Percentiles rank a stretch among this genome's conserved stretches.
Evolutionary conservation across 1,140 invertebrate genomes (phyloP).

Genomic region (Tachypleus tridentatus): DNA sequence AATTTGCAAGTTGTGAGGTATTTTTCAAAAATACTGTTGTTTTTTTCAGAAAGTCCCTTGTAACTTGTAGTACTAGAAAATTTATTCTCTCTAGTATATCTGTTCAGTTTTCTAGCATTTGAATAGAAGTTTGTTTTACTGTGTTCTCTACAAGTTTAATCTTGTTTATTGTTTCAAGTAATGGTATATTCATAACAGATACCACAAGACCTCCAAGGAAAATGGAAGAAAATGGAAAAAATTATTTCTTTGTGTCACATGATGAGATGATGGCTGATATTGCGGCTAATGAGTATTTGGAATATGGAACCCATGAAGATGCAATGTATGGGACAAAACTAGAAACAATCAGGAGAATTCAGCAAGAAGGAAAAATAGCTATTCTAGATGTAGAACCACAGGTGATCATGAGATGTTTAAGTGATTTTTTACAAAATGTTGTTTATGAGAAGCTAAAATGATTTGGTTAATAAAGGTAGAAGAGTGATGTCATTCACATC

Average conservation of each 20-base stretch:
- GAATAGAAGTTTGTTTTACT: too few relatives aligned
- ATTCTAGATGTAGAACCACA: constrained; percentile 97
- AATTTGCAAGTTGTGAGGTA: too few relatives aligned
- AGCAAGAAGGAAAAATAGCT: constrained; percentile 87
- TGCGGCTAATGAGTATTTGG: constrained; percentile 94
- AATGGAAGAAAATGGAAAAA: constrained; percentile 95
- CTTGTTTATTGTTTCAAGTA: background rate
- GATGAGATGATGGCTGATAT: constrained; percentile 99
- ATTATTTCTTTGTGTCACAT: constrained; percentile 99
- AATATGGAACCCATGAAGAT: constrained; percentile 98
- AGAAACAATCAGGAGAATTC: constrained; percentile 94
- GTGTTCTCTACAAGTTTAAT: background rate
- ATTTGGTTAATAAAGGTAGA: too few relatives aligned
- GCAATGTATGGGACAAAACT: constrained; percentile 99
- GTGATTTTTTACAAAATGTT: too few relatives aligned
- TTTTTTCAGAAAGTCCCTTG: too few relatives aligned
- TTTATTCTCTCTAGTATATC: too few relatives aligned
- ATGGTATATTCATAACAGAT: constrained; percentile 49
- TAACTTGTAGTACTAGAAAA: too few relatives aligned
- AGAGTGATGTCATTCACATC: too few relatives aligned
- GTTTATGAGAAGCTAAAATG: too few relatives aligned
- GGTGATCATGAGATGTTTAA: constrained; percentile 26
- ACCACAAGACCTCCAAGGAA: constrained; percentile 86
- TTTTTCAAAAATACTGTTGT: too few relatives aligned
- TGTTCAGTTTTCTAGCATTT: too few relatives aligned